phyloP scores from a whole-genome alignment of 53 echinoderm and acorn worm genomes.

The Crossaster papposus region DNA sequence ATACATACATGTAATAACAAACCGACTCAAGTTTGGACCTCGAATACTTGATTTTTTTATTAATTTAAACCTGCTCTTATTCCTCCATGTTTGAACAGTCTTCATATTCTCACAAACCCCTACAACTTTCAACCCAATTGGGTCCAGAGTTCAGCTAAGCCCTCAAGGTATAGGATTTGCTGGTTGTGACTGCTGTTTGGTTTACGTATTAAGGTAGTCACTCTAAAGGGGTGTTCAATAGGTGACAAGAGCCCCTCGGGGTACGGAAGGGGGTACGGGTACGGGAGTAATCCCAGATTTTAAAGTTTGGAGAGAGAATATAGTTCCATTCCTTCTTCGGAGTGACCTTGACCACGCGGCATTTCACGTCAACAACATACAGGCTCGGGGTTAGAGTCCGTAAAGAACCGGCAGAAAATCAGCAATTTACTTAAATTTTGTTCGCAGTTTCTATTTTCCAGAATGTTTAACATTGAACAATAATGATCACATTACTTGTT shows the following conservation, averaged over 20 bases:
- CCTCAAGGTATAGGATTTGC: not conserved
- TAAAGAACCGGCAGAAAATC: not conserved
- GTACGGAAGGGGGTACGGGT: conserved; percentile 7
- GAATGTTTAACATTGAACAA: too few species aligned
- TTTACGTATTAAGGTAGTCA: not conserved
- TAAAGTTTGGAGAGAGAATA: not conserved
- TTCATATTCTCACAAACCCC: not conserved
- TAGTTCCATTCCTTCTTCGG: not conserved
- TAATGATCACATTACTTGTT: too few species aligned
- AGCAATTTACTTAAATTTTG: not conserved
- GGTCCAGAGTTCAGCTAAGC: not conserved
- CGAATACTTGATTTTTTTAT: too few species aligned
- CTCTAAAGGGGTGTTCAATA: conserved; percentile 1
- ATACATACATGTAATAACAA: too few species aligned
- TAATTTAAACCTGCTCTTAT: too few species aligned
- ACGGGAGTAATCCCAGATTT: not conserved
- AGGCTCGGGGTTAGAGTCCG: not conserved
- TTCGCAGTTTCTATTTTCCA: too few species aligned
- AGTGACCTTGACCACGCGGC: conserved; percentile 1
- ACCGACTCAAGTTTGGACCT: too few species aligned
- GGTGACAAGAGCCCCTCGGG: not conserved
- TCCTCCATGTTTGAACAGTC: too few species aligned
- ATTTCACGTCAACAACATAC: not conserved
- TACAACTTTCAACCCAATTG: not conserved
- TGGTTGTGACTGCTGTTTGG: not conserved